phyloP scores from a whole-genome alignment of 2,113 vertebrate genomes.

The Tamias sibiricus region DNA sequence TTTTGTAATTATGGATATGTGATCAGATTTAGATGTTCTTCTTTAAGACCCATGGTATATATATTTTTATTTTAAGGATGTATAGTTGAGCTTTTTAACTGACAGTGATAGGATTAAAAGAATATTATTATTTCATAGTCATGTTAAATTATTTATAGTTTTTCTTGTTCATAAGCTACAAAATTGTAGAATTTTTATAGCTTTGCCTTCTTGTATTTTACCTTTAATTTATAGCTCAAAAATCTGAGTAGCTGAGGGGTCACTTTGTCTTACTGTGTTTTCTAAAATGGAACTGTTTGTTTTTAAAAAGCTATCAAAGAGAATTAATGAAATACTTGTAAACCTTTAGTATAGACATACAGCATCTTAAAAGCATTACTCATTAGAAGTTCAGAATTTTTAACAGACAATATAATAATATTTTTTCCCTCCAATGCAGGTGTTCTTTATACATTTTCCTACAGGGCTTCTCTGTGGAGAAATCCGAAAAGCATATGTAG shows the following conservation, averaged over 20 bases:
- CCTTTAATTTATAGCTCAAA: conserved; percentile 15
- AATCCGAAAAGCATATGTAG: conserved; percentile 96
- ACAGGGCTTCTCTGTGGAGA: conserved; percentile 98
- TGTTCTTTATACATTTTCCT: conserved; percentile 99
- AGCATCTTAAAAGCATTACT: conserved; percentile 58
- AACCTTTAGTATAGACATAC: neutral
- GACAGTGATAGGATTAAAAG: neutral
- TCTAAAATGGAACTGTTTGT: neutral
- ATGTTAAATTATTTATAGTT: conserved; percentile 15
- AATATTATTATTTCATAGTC: neutral
- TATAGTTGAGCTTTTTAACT: conserved; percentile 29
- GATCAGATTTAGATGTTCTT: neutral
- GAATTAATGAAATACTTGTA: conserved; percentile 31
- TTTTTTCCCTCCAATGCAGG: conserved; percentile 88
- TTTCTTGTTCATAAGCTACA: conserved; percentile 20
- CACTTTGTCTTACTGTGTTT: conserved; percentile 10
- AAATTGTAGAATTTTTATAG: conserved; percentile 22
- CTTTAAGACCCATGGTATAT: neutral
- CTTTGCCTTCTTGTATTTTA: neutral
- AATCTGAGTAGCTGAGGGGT: neutral
- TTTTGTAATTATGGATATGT: conserved; percentile 7
- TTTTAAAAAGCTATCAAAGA: neutral
- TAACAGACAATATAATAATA: conserved; percentile 77
- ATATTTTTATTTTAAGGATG: conserved; percentile 15
- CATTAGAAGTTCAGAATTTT: conserved; percentile 54